Base-by-base conservation (phyloP, 2,888 invertebrate genomes). In the Micoletzkya japonica region DNA sequence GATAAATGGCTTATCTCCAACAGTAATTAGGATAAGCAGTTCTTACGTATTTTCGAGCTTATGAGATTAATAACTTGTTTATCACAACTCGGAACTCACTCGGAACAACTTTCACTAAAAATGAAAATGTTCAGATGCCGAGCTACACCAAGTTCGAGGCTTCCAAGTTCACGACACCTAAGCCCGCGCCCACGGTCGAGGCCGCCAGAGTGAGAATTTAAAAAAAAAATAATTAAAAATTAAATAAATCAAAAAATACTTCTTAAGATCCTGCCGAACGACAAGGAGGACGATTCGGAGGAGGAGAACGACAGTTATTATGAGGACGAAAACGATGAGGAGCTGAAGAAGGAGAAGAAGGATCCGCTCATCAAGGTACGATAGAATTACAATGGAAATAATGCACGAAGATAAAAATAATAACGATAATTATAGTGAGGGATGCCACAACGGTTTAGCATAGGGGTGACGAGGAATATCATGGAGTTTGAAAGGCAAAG, bases 261-360 rank as follows among this genome's bases (percentile, higher is more conserved):
- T 61, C 39, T 44, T 24, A 7, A 70, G 71, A 66, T 71, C 4
- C 70, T 70, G 4, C 70, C 72, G n/a, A 60, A 67, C 30, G 69
- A 60, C 44, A 63, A 74, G 34, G 77, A 77, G 58, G 74, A 76
- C 17, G 77, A 77, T 63, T 76, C 77, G 17, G 78, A 80, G 52
- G 78, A 79, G 58, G 78, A 81, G 54, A 73, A 73, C 36, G 81
- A 81, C 72, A 78, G 76, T 30, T 78, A 77, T 70, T 78, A 79
- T 54, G 81, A 81, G 73, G 78, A 78, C 72, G 80, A 81, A 44
- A 76, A 79, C 52, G 79, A 77, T 60, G 80, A 81, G 72, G 77
- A 80, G 73, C 68, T 76, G 60, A 74, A 74, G 67, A 78, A 78
- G 70, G 72, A 63, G 6, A 52, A 61, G 44, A 71, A 70, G 70